These are phyloP conservation scores for Digitonthophagus gazella DNA, from an alignment of 2,888 invertebrate genomes.

Conservation along the genomic window DNA sequence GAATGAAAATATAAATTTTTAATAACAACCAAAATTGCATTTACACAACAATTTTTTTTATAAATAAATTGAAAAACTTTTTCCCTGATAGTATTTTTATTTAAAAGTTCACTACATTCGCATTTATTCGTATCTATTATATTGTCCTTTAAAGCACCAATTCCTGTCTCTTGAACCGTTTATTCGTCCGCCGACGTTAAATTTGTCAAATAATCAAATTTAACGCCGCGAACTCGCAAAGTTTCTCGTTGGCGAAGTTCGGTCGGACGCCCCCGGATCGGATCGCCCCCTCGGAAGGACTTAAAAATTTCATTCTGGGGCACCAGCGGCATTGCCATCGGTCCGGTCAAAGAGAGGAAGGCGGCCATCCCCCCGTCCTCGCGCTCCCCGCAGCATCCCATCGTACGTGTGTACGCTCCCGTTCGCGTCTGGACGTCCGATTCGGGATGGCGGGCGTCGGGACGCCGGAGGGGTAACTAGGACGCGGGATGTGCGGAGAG, in stretches of 20 bases:
- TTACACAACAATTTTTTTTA: too few species aligned
- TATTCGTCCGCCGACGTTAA: neutral
- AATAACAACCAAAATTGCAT: too few species aligned
- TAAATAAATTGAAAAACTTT: too few species aligned
- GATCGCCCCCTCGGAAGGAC: neutral
- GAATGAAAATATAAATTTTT: too few species aligned
- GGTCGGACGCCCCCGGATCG: neutral
- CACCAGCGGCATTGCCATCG: constrained; percentile 7
- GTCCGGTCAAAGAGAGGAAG: neutral
- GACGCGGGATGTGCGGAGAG: constrained; percentile 8
- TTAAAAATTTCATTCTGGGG: neutral
- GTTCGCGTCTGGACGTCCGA: neutral
- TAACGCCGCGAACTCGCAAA: neutral
- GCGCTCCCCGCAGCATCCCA: neutral
- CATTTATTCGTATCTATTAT: too few species aligned
- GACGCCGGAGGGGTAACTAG: neutral
- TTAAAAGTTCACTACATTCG: too few species aligned
- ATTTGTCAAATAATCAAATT: neutral
- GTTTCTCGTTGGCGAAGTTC: neutral
- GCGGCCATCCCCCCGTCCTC: too few species aligned
- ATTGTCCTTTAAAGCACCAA: neutral
- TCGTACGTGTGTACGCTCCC: neutral
- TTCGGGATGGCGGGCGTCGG: constrained; percentile 13
- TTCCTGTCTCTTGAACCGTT: neutral
- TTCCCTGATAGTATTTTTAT: too few species aligned